phyloP scores from a whole-genome alignment of 2,113 vertebrate genomes.

The Varanus salvator region DNA sequence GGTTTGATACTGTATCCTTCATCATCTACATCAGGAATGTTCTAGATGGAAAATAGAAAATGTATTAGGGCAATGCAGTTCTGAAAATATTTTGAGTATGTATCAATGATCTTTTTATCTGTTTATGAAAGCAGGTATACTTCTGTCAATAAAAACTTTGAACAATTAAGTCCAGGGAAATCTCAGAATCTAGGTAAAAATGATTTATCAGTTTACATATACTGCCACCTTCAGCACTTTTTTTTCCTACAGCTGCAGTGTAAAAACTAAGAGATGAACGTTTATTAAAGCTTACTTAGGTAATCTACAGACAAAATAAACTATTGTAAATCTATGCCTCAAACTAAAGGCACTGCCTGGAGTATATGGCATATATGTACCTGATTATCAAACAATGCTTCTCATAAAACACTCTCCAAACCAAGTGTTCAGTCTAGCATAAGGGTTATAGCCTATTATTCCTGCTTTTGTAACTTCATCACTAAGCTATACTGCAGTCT shows the following conservation, averaged over 20 bases:
- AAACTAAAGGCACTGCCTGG: neutral
- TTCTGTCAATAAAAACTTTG: neutral
- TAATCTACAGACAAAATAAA: neutral
- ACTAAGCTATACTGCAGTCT: neutral
- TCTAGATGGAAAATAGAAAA: slow-evolving; percentile 77
- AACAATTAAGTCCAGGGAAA: neutral
- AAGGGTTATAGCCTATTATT: neutral
- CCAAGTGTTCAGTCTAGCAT: neutral
- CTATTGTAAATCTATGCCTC: neutral
- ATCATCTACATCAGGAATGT: slow-evolving; percentile 92
- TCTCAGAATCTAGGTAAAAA: neutral
- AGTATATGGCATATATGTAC: neutral
- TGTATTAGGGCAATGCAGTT: slow-evolving; percentile 10
- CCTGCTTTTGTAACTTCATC: neutral
- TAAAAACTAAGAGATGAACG: neutral
- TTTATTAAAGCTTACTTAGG: neutral
- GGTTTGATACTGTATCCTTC: slow-evolving; percentile 98
- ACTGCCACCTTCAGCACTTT: neutral
- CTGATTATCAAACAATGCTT: neutral
- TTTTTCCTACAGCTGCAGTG: neutral
- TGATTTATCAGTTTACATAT: neutral
- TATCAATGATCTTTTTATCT: neutral
- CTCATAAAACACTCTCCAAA: neutral
- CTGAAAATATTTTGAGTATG: slow-evolving; percentile 20
- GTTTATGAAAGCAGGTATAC: neutral